phyloP scores from a whole-genome alignment of 2,113 vertebrate genomes.

The Aix galericulata region DNA sequence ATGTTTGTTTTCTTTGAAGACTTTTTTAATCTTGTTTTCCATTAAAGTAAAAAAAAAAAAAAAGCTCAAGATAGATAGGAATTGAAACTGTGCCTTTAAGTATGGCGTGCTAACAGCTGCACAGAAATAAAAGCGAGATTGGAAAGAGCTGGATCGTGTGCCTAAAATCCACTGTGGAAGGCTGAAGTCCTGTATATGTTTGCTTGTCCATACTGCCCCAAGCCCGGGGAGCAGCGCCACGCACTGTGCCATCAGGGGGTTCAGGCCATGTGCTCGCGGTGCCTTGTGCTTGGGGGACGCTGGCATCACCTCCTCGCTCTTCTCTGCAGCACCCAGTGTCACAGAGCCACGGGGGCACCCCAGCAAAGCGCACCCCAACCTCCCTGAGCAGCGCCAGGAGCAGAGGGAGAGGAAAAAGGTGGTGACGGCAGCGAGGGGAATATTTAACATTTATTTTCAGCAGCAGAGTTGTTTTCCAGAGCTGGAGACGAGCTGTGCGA shows the following conservation, averaged over 20 bases:
- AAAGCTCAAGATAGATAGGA: neutral
- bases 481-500: neutral
- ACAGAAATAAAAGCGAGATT: neutral
- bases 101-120: neutral
- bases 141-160: neutral
- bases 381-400: accelerated
- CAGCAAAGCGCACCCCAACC: neutral
- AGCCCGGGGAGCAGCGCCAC: neutral
- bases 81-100: neutral
- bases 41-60: neutral
- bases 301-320: neutral
- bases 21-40: slow-evolving; percentile 32
- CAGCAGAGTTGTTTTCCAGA: neutral
- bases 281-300: neutral
- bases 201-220: neutral
- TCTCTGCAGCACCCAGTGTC: neutral
- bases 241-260: neutral
- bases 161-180: neutral
- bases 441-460: neutral
- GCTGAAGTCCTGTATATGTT: neutral
- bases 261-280: neutral
- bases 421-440: neutral
- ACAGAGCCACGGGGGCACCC: neutral
- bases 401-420: neutral
- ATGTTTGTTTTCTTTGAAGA: slow-evolving; percentile 2